Base-by-base conservation (phyloP, 2,888 invertebrate species). In the Microchrysa polita region DNA sequence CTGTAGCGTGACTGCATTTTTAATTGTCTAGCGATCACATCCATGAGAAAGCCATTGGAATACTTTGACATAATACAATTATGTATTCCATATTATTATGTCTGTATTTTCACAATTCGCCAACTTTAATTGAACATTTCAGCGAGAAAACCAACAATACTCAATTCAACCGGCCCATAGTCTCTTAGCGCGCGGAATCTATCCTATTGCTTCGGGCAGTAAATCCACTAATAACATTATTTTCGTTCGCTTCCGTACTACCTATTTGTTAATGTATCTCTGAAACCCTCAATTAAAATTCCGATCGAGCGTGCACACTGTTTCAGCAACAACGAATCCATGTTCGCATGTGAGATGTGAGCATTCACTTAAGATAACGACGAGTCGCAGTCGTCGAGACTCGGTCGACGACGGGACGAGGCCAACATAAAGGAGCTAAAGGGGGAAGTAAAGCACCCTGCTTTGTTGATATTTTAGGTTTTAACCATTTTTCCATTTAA, bases 281-380 rank as follows among this genome's bases (percentile, higher is more conserved):
- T 60, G 60, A 72, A 60, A 60, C 34, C 60, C 23, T 60, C 72
- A 72, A 72, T 72, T 72, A 72, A 72, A 72, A 72, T 72, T 72
- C 72, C 72, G 42, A 72, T 55, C 69, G 69, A 69, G 55, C 55
- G 69, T 53, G 53, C 72, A 59, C 59, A 72, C 59, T 48, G 59
- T 72, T 59, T 16, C 12, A 48, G 60, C 72, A 44, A 44, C 48
- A 60, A 44, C 72, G 60, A 72, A 72, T 48, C 44, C 59, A 42
- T 60, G 60, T 60, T 42, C 44, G 57, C 72, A 72, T 72, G 48
- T 72, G 72, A 60, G 44, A 72, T 72, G 72, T 23, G 72, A 55
- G 60, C 72, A 72, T 72, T 72, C 60, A 27, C 48, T 44, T 59
- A 69, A 72, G 72, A 72, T 72, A 72, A 72, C 27, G 27, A 34